A percentile compares a stretch with the other conserved stretches of the same genome.
phyloP scores from a whole-genome alignment of 1,140 invertebrate species.

The Mya arenaria region DNA sequence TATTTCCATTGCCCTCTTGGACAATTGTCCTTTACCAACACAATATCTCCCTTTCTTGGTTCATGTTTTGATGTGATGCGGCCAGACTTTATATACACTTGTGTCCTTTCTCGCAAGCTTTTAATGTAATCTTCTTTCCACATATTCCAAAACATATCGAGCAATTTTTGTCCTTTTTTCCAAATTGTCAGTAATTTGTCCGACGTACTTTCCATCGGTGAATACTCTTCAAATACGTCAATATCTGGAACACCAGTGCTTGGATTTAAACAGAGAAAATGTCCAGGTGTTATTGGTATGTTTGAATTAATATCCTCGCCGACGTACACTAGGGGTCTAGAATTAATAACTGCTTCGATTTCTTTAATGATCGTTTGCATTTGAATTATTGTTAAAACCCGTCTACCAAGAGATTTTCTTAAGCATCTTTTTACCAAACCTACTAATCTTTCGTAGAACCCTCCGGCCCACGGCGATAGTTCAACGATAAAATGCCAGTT shows the following conservation, averaged over 20 bases:
- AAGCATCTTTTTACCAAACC: constrained; percentile 14
- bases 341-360: constrained; percentile 37
- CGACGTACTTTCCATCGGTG: background rate
- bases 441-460: constrained; percentile 33
- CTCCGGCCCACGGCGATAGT: constrained; percentile 6
- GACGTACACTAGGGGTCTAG: constrained; percentile 47
- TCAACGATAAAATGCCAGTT: constrained; percentile 16
- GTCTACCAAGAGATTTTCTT: constrained; percentile 5
- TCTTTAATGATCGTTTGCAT: constrained; percentile 37
- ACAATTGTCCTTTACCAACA: constrained; percentile 4
- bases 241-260: constrained; percentile 26
- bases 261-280: constrained; percentile 37
- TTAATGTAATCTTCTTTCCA: too few species aligned
- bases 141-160: too few species aligned
- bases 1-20: constrained; percentile 20
- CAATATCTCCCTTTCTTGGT: constrained; percentile 4
- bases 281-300: constrained; percentile 1
- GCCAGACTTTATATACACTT: too few species aligned
- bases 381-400: background rate
- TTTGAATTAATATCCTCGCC: constrained; percentile 45
- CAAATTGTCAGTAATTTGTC: too few species aligned
- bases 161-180: constrained; percentile 22
- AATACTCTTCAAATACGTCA: background rate
- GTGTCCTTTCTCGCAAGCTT: too few species aligned
- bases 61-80: too few species aligned